These are phyloP conservation scores for Crematogaster levior DNA, from an alignment of 2,888 invertebrate species.

Conservation along the genomic window DNA sequence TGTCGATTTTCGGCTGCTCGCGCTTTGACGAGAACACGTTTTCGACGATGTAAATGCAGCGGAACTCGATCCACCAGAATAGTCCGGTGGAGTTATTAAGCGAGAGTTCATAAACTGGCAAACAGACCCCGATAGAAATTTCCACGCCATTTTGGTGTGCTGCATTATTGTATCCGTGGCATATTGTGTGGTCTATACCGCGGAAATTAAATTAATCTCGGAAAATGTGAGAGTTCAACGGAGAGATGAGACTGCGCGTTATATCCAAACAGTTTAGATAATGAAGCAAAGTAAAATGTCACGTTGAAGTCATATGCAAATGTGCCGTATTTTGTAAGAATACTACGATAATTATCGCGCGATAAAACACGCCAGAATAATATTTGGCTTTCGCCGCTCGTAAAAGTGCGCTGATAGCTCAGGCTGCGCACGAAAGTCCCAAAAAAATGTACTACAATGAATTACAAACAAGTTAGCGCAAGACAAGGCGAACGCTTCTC, in stretches of 20 bases:
- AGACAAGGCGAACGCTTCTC: neutral
- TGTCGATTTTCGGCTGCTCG: constrained; percentile 35
- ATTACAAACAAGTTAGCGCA: neutral
- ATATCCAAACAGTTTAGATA: neutral
- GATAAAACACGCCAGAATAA: constrained; percentile 28
- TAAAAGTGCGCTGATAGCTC: constrained; percentile 32
- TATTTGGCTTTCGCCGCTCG: constrained; percentile 16
- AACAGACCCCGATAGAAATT: neutral
- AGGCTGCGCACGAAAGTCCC: neutral
- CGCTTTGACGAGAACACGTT: constrained; percentile 28
- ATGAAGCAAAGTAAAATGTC: neutral
- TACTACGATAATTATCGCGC: constrained; percentile 5
- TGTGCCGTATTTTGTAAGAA: neutral
- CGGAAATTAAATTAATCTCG: constrained; percentile 26
- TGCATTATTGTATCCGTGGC: neutral
- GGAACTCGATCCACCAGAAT: constrained; percentile 22
- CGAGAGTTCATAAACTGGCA: constrained; percentile 12
- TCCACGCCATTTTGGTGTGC: neutral
- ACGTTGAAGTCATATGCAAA: neutral
- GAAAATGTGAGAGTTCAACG: constrained; percentile 6
- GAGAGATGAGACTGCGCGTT: neutral
- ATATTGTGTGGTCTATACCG: neutral
- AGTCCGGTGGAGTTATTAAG: neutral
- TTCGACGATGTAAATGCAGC: constrained; percentile 3
- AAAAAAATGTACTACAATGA: constrained; percentile 5